Evolutionary conservation across 2,888 invertebrate species (phyloP).

Genomic region (Amblyjoppa proteus): DNA sequence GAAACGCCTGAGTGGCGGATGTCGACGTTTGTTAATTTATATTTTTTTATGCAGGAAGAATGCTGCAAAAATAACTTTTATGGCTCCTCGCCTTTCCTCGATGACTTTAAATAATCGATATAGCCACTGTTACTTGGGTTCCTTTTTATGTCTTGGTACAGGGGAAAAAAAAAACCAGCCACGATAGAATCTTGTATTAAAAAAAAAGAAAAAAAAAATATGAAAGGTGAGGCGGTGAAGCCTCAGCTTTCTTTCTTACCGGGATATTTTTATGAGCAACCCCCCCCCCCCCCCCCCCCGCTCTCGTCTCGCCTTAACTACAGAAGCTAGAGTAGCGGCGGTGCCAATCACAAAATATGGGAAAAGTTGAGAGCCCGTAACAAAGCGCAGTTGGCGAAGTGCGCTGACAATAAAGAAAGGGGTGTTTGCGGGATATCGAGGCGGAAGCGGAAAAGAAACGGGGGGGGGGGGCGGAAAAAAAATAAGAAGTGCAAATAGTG

Average conservation of each 20-base stretch:
- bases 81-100: conserved; percentile 14
- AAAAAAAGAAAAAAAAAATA: conserved; percentile 2
- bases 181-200: conserved; percentile 26
- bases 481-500: conserved; percentile 27
- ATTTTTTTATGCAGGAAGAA: background rate
- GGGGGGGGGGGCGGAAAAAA: background rate
- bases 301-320: conserved; percentile 21
- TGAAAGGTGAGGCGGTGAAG: conserved; percentile 30
- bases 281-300: background rate
- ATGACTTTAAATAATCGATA: conserved; percentile 42
- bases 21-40: conserved; percentile 27
- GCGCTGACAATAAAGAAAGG: conserved; percentile 64
- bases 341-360: conserved; percentile 73
- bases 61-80: conserved; percentile 27
- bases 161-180: background rate
- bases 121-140: conserved; percentile 37
- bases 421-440: conserved; percentile 16
- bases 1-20: background rate
- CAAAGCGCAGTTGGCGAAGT: conserved; percentile 71
- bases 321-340: conserved; percentile 13
- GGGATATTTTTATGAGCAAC: conserved; percentile 49
- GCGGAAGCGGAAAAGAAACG: conserved; percentile 26
- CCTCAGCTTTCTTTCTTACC: conserved; percentile 15
- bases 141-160: conserved; percentile 4
- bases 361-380: conserved; percentile 74